Conservation (phyloP, 2,113 vertebrate species). For the Eolophus roseicapilla region DNA sequence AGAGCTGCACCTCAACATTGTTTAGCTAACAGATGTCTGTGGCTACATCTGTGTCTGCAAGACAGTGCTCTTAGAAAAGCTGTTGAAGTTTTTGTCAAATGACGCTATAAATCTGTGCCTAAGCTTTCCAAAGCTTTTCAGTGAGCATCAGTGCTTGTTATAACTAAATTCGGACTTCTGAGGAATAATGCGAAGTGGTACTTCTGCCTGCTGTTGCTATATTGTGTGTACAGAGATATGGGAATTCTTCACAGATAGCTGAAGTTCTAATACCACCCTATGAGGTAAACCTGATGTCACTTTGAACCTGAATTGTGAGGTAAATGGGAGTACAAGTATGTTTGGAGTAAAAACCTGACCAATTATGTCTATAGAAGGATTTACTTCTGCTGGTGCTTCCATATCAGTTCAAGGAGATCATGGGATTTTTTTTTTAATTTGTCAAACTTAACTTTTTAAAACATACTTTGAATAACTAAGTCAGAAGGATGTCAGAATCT, state of each 20-base stretch:
- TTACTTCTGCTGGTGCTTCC: not conserved
- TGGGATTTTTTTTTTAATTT: not conserved
- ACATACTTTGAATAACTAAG: not conserved
- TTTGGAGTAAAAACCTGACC: not conserved
- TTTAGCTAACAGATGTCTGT: slow-evolving; percentile 38
- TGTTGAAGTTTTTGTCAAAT: not conserved
- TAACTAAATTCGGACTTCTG: not conserved
- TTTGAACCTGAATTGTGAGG: not conserved
- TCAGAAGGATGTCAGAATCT: not conserved
- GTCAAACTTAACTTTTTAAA: not conserved
- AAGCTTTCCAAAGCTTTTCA: not conserved
- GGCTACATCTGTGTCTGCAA: not conserved
- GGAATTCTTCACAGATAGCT: not conserved
- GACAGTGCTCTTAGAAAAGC: not conserved
- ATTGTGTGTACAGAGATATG: not conserved
- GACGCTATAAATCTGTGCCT: not conserved
- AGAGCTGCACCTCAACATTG: slow-evolving; percentile 21
- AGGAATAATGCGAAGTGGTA: not conserved
- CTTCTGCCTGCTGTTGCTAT: not conserved
- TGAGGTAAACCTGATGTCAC: not conserved
- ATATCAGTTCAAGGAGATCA: not conserved
- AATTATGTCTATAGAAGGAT: not conserved
- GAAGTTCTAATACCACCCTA: not conserved
- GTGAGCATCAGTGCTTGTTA: not conserved
- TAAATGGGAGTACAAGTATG: not conserved